Conservation (phyloP, 2,113 vertebrate genomes). For the Rhizomys pruinosus region DNA sequence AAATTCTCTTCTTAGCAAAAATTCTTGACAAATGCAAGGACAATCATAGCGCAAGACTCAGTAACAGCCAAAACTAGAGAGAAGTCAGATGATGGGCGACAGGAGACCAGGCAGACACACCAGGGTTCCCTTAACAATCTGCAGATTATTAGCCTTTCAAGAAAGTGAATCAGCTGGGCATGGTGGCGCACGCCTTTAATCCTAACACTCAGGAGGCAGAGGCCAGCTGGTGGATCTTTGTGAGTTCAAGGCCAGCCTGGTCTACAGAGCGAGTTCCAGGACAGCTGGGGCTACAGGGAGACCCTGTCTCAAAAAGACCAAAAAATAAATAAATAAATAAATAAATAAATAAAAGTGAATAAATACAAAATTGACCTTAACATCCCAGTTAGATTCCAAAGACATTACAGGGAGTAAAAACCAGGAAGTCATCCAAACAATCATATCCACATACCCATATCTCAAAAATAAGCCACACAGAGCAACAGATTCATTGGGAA, state of each 20-base stretch:
- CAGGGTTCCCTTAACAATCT: background rate
- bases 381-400: background rate
- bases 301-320: too few species aligned
- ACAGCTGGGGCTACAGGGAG: too few species aligned
- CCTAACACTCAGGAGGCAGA: too few species aligned
- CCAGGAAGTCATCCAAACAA: background rate
- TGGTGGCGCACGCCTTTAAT: too few species aligned
- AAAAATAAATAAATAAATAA: too few species aligned
- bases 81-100: background rate
- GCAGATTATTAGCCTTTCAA: conserved; percentile 16
- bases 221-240: too few species aligned
- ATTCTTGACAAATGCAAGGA: background rate
- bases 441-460: background rate
- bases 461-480: background rate
- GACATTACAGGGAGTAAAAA: background rate
- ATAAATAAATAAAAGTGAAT: too few species aligned
- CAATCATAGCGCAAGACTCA: too few species aligned
- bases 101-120: background rate
- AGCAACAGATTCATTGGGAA: background rate
- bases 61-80: background rate
- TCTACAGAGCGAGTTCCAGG: too few species aligned
- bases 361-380: background rate
- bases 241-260: too few species aligned
- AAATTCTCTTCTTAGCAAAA: background rate
- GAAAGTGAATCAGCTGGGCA: too few species aligned